phyloP scores from a whole-genome alignment of 2,113 vertebrate species.

The Hemiscyllium ocellatum region DNA sequence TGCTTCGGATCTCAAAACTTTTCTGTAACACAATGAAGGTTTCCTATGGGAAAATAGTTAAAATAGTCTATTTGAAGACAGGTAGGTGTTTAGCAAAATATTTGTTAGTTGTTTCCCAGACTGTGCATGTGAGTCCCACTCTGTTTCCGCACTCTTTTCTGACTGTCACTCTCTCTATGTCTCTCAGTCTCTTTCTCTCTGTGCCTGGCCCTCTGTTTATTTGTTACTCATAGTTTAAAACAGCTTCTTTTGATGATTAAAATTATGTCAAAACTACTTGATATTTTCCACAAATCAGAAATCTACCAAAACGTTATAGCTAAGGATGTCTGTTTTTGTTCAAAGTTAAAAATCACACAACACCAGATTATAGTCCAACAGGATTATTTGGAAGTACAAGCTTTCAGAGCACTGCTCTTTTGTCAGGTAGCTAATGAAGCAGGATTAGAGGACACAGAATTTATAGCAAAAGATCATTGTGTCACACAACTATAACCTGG shows the following conservation, averaged over 20 bases:
- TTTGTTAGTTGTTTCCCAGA: background rate
- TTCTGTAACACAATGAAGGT: background rate
- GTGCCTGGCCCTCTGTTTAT: background rate
- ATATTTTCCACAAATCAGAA: background rate
- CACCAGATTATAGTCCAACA: too few species aligned
- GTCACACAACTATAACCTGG: too few species aligned
- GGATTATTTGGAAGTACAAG: too few species aligned
- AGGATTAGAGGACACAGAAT: too few species aligned
- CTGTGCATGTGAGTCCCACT: background rate
- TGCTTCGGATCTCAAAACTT: background rate
- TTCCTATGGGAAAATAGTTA: background rate
- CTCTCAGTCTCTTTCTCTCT: background rate
- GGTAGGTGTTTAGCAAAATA: background rate
- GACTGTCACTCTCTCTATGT: background rate
- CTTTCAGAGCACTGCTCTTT: too few species aligned
- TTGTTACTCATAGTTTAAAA: background rate
- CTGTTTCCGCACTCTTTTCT: background rate
- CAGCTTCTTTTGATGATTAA: background rate
- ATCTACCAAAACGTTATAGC: background rate
- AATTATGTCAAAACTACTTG: background rate
- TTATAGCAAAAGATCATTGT: too few species aligned
- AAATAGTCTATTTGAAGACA: background rate
- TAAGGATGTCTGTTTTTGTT: background rate
- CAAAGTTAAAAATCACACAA: too few species aligned
- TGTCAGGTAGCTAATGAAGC: too few species aligned